Base-by-base conservation (phyloP, 1,140 invertebrate species). In the Wiebesia pumilae region DNA sequence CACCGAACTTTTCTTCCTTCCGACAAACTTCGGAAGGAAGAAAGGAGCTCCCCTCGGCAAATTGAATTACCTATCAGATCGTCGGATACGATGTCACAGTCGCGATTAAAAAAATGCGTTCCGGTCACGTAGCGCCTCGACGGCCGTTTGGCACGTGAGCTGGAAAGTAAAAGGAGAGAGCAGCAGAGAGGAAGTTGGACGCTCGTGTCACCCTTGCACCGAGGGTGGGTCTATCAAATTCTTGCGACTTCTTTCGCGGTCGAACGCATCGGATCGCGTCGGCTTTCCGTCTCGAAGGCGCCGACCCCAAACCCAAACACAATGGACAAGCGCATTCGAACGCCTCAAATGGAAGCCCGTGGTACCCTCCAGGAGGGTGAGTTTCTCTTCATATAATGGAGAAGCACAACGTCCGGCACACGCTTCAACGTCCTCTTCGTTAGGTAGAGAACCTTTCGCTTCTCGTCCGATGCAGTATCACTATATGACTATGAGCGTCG, bases 111-210 rank as follows among this genome's bases (percentile, higher is more conserved):
- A 65, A 81, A n/a, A 79, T 10, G 54, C 24, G 51, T 54, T 40
- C 58, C 79, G 54, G 58, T 81, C 58, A 65, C 58, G 79, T 81
- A 38, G 33, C 58, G n/a, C 51, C 77, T 65, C 79, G 35, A 40
- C 33, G 79, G 24, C 33, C 79, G 33, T 40, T 38, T 47, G 35
- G 79, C 33, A 54, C 58, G 79, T 65, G 79, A 81, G 79, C 19
- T 51, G 51, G 33, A 79, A 79, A 79, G 38, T 54, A 10, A 30
- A 78, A 54, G 1, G n/a, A 51, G 30, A 30, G 47, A 78, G 40
- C 10, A 16, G 40, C 14, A 58, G 30, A 27, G 33, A 12, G 33
- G 21, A 12, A 40, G 77, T 12, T 10, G 78, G 14, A 27, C 7
- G 58, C n/a, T 40, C 35, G 54, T 14, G 30, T 54, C 77, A 77